These are phyloP conservation scores for Halcyon senegalensis DNA, from an alignment of 2,113 vertebrate species.

Conservation along the genomic window DNA sequence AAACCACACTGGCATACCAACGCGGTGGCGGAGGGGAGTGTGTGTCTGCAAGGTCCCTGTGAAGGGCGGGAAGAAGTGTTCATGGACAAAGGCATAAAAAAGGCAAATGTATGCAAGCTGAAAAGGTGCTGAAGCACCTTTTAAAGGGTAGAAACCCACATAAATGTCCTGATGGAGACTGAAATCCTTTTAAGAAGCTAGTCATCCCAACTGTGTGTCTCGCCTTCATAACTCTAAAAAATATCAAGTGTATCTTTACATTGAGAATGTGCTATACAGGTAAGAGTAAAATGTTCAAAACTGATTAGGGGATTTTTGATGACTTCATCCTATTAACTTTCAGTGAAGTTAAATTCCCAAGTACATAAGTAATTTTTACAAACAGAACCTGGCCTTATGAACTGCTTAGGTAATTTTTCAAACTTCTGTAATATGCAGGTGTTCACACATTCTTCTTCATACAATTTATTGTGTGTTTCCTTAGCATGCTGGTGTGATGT, in stretches of 20 bases:
- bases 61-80: not conserved
- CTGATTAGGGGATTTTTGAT: not conserved
- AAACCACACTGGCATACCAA: conserved; percentile 49
- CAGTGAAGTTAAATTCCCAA: not conserved
- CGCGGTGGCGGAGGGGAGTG: not conserved
- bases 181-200: conserved; percentile 18
- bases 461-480: not conserved
- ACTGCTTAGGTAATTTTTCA: not conserved
- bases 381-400: not conserved
- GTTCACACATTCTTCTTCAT: not conserved
- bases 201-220: not conserved
- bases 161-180: not conserved
- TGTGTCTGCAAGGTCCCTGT: not conserved
- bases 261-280: not conserved
- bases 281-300: not conserved
- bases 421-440: not conserved
- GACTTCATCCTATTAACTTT: not conserved
- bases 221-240: not conserved
- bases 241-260: not conserved
- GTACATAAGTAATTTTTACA: not conserved
- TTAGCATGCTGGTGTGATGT: not conserved
- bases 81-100: conserved; percentile 30
- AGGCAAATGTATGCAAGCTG: not conserved
- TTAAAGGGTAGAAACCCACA: conserved; percentile 18
- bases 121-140: not conserved